Percentiles rank a stretch among this genome's conserved stretches.
phyloP scores from a whole-genome alignment of 92 coral and sea anemone genomes.

The Siderastrea radians region DNA sequence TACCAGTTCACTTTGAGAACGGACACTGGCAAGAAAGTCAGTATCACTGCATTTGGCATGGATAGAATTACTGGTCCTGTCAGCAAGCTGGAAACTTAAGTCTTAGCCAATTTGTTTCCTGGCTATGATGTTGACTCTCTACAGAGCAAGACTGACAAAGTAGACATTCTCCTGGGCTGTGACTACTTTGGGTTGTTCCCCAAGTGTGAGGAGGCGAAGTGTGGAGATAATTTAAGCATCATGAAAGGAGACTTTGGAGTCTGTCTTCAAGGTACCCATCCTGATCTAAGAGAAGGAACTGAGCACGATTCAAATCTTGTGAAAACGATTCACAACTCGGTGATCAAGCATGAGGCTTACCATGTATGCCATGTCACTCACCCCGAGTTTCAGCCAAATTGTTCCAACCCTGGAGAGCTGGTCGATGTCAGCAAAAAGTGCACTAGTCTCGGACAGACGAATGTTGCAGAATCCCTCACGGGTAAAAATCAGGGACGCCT shows the following conservation, averaged over 20 bases:
- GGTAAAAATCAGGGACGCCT: neutral
- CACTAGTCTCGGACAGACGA: constrained; percentile 41
- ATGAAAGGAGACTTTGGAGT: constrained; percentile 76
- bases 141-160: constrained; percentile 67
- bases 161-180: constrained; percentile 66
- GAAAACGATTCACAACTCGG: constrained; percentile 68
- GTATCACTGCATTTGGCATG: constrained; percentile 69
- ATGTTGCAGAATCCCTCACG: constrained; percentile 19
- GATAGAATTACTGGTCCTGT: no score
- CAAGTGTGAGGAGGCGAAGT: constrained; percentile 66
- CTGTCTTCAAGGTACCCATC: constrained; percentile 81
- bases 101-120: constrained; percentile 44
- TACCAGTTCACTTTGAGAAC: constrained; percentile 60
- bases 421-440: neutral
- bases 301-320: constrained; percentile 66
- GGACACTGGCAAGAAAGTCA: constrained; percentile 60
- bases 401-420: neutral
- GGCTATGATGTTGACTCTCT: constrained; percentile 45
- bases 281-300: constrained; percentile 62
- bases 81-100: constrained; percentile 49
- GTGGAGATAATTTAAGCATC: constrained; percentile 73
- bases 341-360: constrained; percentile 44
- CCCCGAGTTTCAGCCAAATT: constrained; percentile 53
- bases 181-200: constrained; percentile 77
- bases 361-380: constrained; percentile 52